Evolutionary conservation across 2,113 vertebrate genomes (phyloP).

Genomic region (Morone saxatilis): DNA sequence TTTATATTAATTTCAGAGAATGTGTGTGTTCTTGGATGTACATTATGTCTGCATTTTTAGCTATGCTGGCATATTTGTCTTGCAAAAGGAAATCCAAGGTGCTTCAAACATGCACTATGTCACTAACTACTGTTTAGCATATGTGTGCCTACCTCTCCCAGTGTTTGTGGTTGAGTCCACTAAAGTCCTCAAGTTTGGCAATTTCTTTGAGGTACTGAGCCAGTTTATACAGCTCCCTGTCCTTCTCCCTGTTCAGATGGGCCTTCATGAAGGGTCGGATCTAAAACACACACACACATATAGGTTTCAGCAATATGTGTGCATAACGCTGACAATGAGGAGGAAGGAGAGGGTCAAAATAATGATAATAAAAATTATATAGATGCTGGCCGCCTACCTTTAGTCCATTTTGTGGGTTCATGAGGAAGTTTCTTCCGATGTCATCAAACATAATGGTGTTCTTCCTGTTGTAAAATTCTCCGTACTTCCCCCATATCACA

Average conservation of each 20-base stretch:
- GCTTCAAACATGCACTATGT: not conserved
- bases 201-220: conserved; percentile 99
- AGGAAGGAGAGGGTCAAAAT: not conserved
- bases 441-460: conserved; percentile 99
- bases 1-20: not conserved
- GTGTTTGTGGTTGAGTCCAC: conserved; percentile 97
- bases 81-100: no score
- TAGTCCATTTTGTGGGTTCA: conserved; percentile 98
- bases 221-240: conserved; percentile 96
- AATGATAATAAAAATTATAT: not conserved
- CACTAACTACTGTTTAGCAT: not conserved
- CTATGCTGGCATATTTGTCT: no score
- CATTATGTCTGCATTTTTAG: no score
- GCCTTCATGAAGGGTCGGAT: conserved; percentile 99
- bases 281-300: conserved; percentile 79
- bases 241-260: conserved; percentile 97
- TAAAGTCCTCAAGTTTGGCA: conserved; percentile 95
- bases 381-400: conserved; percentile 86
- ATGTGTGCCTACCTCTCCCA: conserved; percentile 92
- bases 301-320: not conserved
- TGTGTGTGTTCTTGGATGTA: not conserved
- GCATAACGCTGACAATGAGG: not conserved
- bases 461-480: conserved; percentile 95
- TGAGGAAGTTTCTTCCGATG: conserved; percentile 98
- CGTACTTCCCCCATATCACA: conserved; percentile 98